Base-by-base conservation (phyloP, 2,888 invertebrate species). In the Ichneumoninae sp. region DNA sequence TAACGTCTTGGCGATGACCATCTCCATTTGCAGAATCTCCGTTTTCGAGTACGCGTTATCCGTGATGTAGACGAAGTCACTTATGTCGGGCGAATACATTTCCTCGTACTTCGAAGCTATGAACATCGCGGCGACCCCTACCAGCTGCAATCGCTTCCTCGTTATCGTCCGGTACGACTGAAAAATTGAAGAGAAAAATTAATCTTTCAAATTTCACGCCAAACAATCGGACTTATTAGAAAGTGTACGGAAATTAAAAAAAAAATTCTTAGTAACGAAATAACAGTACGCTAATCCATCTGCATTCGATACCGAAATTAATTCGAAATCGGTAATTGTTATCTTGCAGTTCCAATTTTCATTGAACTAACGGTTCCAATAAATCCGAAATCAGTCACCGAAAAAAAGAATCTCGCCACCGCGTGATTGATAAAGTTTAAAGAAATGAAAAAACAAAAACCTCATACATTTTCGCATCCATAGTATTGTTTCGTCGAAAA, bases 71-170 rank as follows among this genome's bases (percentile, higher is more conserved):
- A 97, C 97, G 94, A 98, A 98, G 94, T 99, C 99, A 6, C 94
- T 94, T 30, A 98, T 95, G 65, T 97, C 97, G 0, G 99, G 98
- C 1, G 97, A 95, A 90, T 97, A 98, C 90, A 98, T 97, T 94
- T 99, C 99, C 94, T 99, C 99, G 91, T 98, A 99, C 93, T 99
- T 99, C 91, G 97, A 96, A 0, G 99, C 98, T 76, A 99, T 96
- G 90, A 98, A 96, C 95, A 99, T 96, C 0, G 98, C 97, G 0
- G 98, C 96, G 0, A 98, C 96, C 3, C 98, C 99, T 13, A 98
- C 97, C 86, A 99, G 94, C 92, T 99, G 99, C 82, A 99, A 94
- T 88, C 96, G 95, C 86, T 95, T 96, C 86, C 96, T 95, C 75
- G 95, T 95, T 44, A 97, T 95, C 22, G 95, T 95, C 68, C 94